Evolutionary conservation across 2,113 vertebrate species (phyloP).

Genomic region (Pomatorhinus ruficollis): DNA sequence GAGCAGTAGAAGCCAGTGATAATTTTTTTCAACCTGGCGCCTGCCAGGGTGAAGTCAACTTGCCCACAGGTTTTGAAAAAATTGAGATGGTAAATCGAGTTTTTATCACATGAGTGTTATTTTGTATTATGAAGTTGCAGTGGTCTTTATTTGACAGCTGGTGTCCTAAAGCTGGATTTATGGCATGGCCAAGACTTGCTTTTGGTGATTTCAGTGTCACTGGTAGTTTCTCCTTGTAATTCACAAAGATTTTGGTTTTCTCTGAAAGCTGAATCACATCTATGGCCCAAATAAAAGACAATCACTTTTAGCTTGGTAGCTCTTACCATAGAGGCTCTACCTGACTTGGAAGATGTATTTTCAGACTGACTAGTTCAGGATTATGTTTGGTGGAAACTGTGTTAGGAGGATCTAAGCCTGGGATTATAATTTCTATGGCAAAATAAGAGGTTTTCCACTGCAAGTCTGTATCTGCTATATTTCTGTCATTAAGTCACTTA

Average conservation of each 20-base stretch:
- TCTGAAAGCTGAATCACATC: not conserved
- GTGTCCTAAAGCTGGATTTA: not conserved
- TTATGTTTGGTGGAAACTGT: not conserved
- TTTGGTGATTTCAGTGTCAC: not conserved
- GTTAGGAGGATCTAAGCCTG: not conserved
- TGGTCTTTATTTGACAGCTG: not conserved
- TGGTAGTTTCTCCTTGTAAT: not conserved
- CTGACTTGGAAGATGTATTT: not conserved
- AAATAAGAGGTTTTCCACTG: not conserved
- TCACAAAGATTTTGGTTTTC: not conserved
- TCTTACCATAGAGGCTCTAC: not conserved
- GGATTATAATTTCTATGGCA: not conserved
- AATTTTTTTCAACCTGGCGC: not conserved
- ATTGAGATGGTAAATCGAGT: fast-evolving
- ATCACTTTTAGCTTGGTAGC: not conserved
- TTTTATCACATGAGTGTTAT: not conserved
- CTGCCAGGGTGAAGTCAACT: not conserved
- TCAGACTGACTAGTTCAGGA: not conserved
- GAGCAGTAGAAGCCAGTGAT: not conserved
- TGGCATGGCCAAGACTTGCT: not conserved
- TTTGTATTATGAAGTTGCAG: not conserved
- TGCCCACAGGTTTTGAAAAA: not conserved
- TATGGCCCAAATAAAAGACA: not conserved
- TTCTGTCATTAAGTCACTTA: conserved; percentile 32
- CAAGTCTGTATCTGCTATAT: not conserved